These are phyloP conservation scores for Hirtodrosophila confusa DNA, from an alignment of 2,888 invertebrate species.

Conservation along the genomic window DNA sequence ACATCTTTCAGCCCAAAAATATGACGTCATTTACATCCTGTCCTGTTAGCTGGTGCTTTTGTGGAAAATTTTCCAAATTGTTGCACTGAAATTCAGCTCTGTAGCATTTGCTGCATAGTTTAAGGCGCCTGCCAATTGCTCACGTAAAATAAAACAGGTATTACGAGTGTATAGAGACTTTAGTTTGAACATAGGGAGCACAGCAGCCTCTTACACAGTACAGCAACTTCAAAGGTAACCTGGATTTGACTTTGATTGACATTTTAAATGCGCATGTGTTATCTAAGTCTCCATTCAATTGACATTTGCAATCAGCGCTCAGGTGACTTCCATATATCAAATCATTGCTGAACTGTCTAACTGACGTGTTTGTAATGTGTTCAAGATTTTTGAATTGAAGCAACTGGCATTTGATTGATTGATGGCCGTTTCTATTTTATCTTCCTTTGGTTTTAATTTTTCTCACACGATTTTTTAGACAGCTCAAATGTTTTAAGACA, in stretches of 20 bases:
- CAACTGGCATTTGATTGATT: constrained; percentile 64
- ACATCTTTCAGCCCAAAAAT: constrained; percentile 42
- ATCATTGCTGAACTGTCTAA: constrained; percentile 26
- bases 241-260: constrained; percentile 45
- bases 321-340: constrained; percentile 28
- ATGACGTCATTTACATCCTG: background rate
- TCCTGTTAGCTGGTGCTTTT: constrained; percentile 6
- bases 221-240: constrained; percentile 40
- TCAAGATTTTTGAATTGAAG: constrained; percentile 49
- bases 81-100: constrained; percentile 10
- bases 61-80: constrained; percentile 44
- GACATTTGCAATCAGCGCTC: constrained; percentile 57
- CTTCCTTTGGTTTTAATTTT: constrained; percentile 2
- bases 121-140: constrained; percentile 22
- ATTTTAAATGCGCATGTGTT: constrained; percentile 52
- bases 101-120: constrained; percentile 39
- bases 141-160: constrained; percentile 1
- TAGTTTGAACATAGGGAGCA: background rate
- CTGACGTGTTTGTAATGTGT: constrained; percentile 46
- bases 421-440: constrained; percentile 46
- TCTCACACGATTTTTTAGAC: constrained; percentile 33
- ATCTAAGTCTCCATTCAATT: constrained; percentile 31
- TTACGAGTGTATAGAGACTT: background rate
- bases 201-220: constrained; percentile 6
- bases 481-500: constrained; percentile 13